Conservation (phyloP, 2,797 vertebrate species). For the Gymnopithys bicolor region DNA sequence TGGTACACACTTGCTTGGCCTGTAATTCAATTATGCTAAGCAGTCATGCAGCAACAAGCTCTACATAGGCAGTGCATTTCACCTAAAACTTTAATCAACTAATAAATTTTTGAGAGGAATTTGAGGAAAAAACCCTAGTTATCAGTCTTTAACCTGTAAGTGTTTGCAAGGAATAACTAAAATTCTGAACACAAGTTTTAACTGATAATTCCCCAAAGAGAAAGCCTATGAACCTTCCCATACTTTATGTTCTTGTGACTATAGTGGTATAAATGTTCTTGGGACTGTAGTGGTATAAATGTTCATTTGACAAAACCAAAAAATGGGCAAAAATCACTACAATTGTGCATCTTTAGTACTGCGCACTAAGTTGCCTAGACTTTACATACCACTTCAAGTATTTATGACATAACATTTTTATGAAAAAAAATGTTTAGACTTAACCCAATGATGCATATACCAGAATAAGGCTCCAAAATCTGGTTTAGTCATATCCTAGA, state of each 20-base stretch:
- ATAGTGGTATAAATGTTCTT: not conserved
- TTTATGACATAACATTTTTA: not conserved
- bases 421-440: not conserved
- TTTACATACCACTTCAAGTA: not conserved
- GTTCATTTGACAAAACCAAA: not conserved
- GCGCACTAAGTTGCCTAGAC: not conserved
- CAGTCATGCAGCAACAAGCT: not conserved
- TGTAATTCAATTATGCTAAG: not conserved
- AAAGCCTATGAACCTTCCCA: not conserved
- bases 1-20: not conserved
- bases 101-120: not conserved
- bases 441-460: not conserved
- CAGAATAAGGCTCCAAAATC: not conserved
- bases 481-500: not conserved
- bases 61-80: not conserved
- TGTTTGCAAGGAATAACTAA: not conserved
- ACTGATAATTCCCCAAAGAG: not conserved
- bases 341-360: not conserved
- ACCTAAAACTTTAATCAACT: not conserved
- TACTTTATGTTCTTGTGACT: not conserved
- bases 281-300: not conserved
- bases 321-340: fast-evolving
- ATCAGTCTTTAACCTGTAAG: not conserved
- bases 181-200: not conserved
- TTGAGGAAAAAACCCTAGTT: not conserved